A percentile compares a stretch with the other conserved stretches of the same genome.
These are phyloP conservation scores for Hyposmocoma kahamanoa DNA, from an alignment of 1,140 invertebrate genomes.

Conservation along the genomic window DNA sequence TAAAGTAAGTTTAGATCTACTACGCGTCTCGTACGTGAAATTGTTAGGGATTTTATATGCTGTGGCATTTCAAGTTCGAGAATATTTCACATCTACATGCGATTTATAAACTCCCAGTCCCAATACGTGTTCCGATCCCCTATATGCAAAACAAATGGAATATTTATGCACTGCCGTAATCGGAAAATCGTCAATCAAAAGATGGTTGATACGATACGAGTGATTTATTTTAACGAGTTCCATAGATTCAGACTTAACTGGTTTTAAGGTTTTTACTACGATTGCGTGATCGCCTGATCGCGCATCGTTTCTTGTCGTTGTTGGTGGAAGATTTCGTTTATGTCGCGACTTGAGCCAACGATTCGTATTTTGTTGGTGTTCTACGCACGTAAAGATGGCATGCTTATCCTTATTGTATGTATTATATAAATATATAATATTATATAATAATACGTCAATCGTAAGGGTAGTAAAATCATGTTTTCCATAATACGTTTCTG, in stretches of 20 bases:
- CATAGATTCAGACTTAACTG: conserved; percentile 13
- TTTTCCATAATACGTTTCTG: too few relatives aligned
- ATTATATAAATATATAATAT: too few relatives aligned
- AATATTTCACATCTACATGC: conserved; percentile 9
- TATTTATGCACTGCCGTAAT: conserved; percentile 49
- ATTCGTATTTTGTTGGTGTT: too few relatives aligned
- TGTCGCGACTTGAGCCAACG: too few relatives aligned
- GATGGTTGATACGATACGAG: conserved; percentile 28
- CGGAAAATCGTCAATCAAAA: conserved; percentile 48
- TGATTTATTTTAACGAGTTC: conserved; percentile 28
- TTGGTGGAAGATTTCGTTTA: too few relatives aligned
- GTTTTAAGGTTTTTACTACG: conserved; percentile 10
- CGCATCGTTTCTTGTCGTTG: background rate
- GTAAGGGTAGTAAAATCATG: too few relatives aligned
- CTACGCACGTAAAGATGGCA: too few relatives aligned
- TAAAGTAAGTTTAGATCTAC: background rate
- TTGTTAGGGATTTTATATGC: conserved; percentile 9
- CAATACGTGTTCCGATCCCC: conserved; percentile 25
- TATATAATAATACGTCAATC: too few relatives aligned
- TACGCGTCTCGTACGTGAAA: background rate
- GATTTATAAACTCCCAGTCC: conserved; percentile 18
- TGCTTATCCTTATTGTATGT: too few relatives aligned
- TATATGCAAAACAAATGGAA: conserved; percentile 48
- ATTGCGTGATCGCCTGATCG: conserved; percentile 13
- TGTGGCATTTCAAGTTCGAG: conserved; percentile 8